Conservation (phyloP, 2,888 invertebrate genomes). For the Brenthis daphne region DNA sequence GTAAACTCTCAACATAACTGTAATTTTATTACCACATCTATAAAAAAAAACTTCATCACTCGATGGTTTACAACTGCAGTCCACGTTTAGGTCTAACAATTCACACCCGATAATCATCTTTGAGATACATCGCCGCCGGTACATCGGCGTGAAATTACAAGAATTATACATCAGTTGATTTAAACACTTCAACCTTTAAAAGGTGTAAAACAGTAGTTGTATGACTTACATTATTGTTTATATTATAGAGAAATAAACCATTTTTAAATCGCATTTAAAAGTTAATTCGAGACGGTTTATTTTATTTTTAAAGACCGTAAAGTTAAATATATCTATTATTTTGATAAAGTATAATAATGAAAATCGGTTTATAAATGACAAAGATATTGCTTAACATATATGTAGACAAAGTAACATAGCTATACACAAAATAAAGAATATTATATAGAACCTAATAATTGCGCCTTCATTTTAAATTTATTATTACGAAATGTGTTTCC, state of each 20-base stretch:
- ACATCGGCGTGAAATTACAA: slow-evolving; percentile 57
- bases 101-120: slow-evolving; percentile 78
- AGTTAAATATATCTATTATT: too few species aligned
- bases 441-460: too few species aligned
- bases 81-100: slow-evolving; percentile 65
- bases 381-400: too few species aligned
- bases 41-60: slow-evolving; percentile 46
- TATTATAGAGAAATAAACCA: neutral
- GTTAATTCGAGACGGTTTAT: too few species aligned
- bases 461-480: too few species aligned
- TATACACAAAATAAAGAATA: too few species aligned
- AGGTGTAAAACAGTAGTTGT: slow-evolving; percentile 22
- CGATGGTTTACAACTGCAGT: slow-evolving; percentile 54
- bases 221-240: neutral
- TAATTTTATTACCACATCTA: slow-evolving; percentile 40
- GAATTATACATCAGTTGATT: slow-evolving; percentile 32
- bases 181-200: slow-evolving; percentile 34
- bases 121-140: slow-evolving; percentile 64
- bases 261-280: neutral
- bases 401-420: too few species aligned
- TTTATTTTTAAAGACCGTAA: too few species aligned
- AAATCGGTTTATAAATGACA: too few species aligned
- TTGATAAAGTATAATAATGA: too few species aligned
- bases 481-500: too few species aligned
- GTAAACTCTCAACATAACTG: slow-evolving; percentile 6